These are phyloP conservation scores for Agonopterix arenella DNA, from an alignment of 2,888 invertebrate genomes.

Conservation along the genomic window DNA sequence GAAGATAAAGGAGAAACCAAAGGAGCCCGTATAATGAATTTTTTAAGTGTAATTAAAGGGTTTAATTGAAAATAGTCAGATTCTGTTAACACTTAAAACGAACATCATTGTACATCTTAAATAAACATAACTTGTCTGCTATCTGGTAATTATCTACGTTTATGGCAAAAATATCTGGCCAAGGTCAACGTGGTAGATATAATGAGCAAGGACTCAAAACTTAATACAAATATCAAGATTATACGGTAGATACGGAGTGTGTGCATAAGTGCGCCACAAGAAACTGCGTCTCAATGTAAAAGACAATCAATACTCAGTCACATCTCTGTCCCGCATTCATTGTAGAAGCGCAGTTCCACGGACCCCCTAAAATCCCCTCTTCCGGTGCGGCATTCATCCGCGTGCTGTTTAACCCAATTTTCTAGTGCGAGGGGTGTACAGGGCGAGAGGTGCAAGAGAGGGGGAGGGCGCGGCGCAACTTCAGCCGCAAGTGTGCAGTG, in stretches of 20 bases:
- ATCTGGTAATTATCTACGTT: neutral
- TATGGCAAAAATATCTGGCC: conserved; percentile 3
- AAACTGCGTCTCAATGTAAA: conserved; percentile 48
- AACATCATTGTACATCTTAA: neutral
- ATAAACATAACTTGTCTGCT: neutral
- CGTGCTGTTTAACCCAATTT: conserved; percentile 75
- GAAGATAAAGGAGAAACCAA: no score
- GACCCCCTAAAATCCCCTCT: conserved; percentile 65
- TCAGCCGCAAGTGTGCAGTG: conserved; percentile 65
- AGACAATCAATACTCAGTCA: conserved; percentile 72
- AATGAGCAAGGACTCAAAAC: conserved; percentile 7
- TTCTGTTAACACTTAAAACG: no score
- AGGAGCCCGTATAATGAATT: no score
- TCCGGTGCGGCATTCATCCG: conserved; percentile 64
- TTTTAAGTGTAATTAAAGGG: no score
- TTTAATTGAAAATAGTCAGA: no score
- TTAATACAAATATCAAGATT: neutral
- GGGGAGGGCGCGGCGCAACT: conserved; percentile 47
- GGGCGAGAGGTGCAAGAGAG: conserved; percentile 46
- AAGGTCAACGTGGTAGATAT: conserved; percentile 15
- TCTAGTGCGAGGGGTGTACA: conserved; percentile 62
- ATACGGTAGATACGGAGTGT: neutral
- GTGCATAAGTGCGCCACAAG: conserved; percentile 23
- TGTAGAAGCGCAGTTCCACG: conserved; percentile 65
- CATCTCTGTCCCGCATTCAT: conserved; percentile 70